Evolutionary conservation across 1,140 invertebrate species (phyloP).

Genomic region (Homarus americanus): DNA sequence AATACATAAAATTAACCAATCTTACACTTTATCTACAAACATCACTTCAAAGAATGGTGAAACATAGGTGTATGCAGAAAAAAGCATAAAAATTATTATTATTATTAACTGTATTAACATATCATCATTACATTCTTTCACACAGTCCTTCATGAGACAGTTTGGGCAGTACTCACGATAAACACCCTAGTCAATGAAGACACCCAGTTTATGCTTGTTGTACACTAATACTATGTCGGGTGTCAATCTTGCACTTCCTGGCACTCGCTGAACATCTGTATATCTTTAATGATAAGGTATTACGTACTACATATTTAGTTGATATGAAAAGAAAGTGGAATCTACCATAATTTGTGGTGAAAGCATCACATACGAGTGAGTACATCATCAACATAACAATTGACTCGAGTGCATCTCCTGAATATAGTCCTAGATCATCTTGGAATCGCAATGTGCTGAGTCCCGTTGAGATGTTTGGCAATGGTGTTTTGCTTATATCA

Average conservation of each 20-base stretch:
- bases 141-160: constrained; percentile 61
- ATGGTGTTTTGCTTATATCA: background rate
- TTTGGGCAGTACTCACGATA: constrained; percentile 46
- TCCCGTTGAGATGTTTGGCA: background rate
- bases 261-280: background rate
- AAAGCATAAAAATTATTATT: constrained; percentile 52
- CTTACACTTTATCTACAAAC: constrained; percentile 61
- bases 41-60: constrained; percentile 57
- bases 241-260: background rate
- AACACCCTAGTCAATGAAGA: constrained; percentile 23
- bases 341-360: background rate
- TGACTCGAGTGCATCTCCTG: constrained; percentile 46
- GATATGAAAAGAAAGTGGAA: background rate
- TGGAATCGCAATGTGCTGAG: constrained; percentile 43
- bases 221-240: background rate
- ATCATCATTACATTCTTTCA: constrained; percentile 65
- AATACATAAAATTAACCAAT: constrained; percentile 51
- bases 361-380: constrained; percentile 9
- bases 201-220: constrained; percentile 23
- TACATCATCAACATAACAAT: background rate
- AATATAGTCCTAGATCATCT: constrained; percentile 53
- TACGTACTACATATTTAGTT: background rate
- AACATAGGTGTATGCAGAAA: constrained; percentile 63
- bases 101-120: constrained; percentile 67
- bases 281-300: background rate